Base-by-base conservation (phyloP, 2,888 invertebrate genomes). In the Pyrrhia umbra region DNA sequence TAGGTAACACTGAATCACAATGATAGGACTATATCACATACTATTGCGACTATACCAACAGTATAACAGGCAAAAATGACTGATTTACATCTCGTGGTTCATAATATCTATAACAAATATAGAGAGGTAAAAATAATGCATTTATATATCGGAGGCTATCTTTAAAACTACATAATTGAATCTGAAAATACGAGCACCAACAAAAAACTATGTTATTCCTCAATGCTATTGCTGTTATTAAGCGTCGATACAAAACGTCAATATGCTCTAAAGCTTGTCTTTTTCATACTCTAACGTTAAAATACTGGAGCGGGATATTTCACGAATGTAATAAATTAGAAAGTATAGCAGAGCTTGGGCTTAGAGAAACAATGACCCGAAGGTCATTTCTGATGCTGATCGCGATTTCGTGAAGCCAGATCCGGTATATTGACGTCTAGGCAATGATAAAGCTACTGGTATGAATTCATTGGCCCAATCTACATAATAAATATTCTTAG, bases 321-420 rank as follows among this genome's bases (percentile, higher is more conserved):
- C 76, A 76, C 65, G 72, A 72, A 57, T 54, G 57, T 71, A 76
- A 72, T 72, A 72, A 72, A 72, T 72, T 76, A 72, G 72, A 72
- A 76, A 72, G 72, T 72, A 39, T 47, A 51, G 20, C 27, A 50
- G 15, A 70, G 15, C 57, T 42, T 27, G 20, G 15, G 16, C 54
- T 42, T 20, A 21, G 21, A 18, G 21, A 69, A 30, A 69, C 70
- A 75, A 75, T 75, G 70, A 69, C 40, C 49, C 30, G 58, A 46
- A 71, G 72, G 77, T 76, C 55, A 71, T 8, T n/a, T 15, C 56
- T 56, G 49, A 75, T 71, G 57, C 8, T 75, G 75, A 70, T 71
- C 57, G 23, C 47, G 55, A 64, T 58, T 39, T 76, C 72, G 72
- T 71, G 77, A 39, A 58, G 18, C 30, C 47, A 71, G 37, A 58